Conservation (phyloP, 2,888 invertebrate species). For the Pachydiplax longipennis region DNA sequence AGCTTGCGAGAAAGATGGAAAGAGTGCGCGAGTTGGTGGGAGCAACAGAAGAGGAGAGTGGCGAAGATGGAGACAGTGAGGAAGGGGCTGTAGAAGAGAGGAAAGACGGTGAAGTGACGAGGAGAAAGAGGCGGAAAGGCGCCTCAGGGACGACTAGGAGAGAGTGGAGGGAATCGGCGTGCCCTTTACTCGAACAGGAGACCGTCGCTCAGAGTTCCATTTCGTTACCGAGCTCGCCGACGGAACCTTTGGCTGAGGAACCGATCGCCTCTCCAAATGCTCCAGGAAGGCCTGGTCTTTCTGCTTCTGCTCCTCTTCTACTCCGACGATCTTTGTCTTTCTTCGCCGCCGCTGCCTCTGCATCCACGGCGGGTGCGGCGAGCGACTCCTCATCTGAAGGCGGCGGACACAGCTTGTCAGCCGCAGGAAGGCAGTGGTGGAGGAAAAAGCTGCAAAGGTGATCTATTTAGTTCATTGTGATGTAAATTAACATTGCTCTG, state of each 20-base stretch:
- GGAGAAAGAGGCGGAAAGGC: constrained; percentile 57
- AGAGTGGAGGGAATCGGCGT: constrained; percentile 33
- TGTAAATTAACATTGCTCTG: no score
- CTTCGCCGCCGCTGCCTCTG: constrained; percentile 48
- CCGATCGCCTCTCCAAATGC: constrained; percentile 54
- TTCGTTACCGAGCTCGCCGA: constrained; percentile 51
- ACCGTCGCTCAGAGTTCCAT: constrained; percentile 34
- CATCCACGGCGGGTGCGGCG: background rate
- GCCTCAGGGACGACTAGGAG: constrained; percentile 55
- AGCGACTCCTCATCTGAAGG: background rate
- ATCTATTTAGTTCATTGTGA: no score
- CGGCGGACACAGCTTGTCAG: constrained; percentile 53
- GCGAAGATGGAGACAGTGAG: background rate
- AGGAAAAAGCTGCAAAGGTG: constrained; percentile 30
- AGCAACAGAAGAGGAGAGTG: background rate
- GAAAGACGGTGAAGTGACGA: constrained; percentile 52
- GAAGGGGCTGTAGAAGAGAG: background rate
- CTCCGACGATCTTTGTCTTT: constrained; percentile 13
- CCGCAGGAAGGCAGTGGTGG: constrained; percentile 52
- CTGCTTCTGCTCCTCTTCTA: constrained; percentile 16
- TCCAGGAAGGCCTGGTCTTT: constrained; percentile 54
- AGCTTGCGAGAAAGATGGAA: background rate
- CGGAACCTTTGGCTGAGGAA: constrained; percentile 55
- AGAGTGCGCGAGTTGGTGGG: background rate
- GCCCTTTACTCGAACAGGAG: constrained; percentile 26